Base-by-base conservation (phyloP, 2,888 invertebrate genomes). In the Drosophila silvestris region DNA sequence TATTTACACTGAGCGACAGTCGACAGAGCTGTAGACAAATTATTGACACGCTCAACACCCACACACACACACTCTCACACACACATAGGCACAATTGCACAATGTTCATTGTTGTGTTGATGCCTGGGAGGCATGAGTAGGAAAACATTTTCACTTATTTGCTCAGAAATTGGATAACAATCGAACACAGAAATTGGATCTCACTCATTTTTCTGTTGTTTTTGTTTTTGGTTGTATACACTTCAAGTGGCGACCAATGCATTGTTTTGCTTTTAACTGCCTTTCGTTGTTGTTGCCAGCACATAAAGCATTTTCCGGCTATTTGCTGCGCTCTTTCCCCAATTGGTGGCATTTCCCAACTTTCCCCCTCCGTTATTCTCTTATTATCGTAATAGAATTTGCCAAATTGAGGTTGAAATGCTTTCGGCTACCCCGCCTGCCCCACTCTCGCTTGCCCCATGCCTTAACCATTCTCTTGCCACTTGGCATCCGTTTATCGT, bases 131-230 rank as follows among this genome's bases (percentile, higher is more conserved):
- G 89, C 83, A 90, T 82, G 82, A 83, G 91, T 80, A 91, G 79
- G 79, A 90, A 91, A 89, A 91, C 91, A 90, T 91, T 92, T 91
- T 86, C 90, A 91, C 90, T 91, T 90, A 90, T 90, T 92, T 90
- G 86, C 86, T 77, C 74, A 74, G 84, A 92, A 92, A 92, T 92
- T 92, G 92, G 92, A 92, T 92, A 92, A 92, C 91, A 93, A 92
- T 92, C 93, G 92, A 91, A 91, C 83, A 91, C 83, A 91, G 91
- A 92, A 92, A 92, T 92, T 93, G 91, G 93, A 92, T 92, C 91
- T 92, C 81, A 91, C 89, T 91, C 89, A 92, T 92, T 92, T 91
- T 88, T 9, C 26, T 47, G 5, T 26, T 47, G 14, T 26, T 47
- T 14, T 47, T 22, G 6, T 41, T 44, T 7, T 47, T 47, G 41